Evolutionary conservation across 2,113 vertebrate species (phyloP).

Genomic region (Onychostruthus taczanowskii): DNA sequence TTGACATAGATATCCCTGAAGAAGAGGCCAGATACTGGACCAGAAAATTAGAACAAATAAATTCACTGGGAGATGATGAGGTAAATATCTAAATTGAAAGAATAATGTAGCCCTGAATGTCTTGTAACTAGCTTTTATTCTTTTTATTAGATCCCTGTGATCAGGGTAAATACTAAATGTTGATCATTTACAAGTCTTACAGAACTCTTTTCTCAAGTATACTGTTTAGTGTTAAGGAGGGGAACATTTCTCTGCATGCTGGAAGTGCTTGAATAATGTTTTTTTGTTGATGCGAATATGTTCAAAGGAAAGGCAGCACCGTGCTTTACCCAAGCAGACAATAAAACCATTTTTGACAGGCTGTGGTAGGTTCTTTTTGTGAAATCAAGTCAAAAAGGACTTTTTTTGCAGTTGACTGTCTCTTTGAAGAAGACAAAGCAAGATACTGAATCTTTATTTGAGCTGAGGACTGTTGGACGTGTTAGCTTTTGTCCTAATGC

Average conservation of each 20-base stretch:
- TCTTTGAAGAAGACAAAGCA: neutral
- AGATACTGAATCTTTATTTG: neutral
- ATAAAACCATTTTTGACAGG: neutral
- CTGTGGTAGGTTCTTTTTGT: neutral
- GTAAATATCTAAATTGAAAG: slow-evolving; percentile 60
- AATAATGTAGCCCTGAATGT: neutral
- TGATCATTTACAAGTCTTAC: neutral
- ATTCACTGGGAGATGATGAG: slow-evolving; percentile 85
- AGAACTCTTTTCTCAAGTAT: neutral
- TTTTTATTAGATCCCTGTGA: neutral
- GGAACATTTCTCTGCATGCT: neutral
- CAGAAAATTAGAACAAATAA: slow-evolving; percentile 88
- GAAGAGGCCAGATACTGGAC: slow-evolving; percentile 98
- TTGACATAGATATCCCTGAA: slow-evolving; percentile 89
- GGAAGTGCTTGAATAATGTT: neutral
- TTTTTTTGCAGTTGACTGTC: neutral
- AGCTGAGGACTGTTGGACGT: neutral
- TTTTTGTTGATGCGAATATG: neutral
- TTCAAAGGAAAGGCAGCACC: neutral
- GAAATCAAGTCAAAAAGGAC: neutral
- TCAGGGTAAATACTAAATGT: neutral
- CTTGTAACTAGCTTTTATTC: neutral
- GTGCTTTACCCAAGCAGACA: neutral
- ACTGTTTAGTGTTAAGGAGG: neutral
- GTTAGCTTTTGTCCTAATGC: neutral